Percentiles rank a stretch among this genome's conserved stretches.
Evolutionary conservation across 2,888 invertebrate species (phyloP).

Genomic region (Epinotia ramella): DNA sequence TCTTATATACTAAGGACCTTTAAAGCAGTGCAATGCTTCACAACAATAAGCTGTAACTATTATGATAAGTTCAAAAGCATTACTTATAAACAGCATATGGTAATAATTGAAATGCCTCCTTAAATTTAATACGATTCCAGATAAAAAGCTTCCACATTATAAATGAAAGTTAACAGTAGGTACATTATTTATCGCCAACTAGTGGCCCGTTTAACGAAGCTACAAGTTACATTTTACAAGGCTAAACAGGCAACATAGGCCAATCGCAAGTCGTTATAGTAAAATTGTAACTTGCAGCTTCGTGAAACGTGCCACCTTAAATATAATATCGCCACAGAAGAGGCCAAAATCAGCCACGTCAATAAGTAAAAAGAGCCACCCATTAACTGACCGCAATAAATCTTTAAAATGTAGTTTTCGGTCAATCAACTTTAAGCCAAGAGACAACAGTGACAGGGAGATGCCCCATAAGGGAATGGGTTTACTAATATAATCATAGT

Average conservation of each 20-base stretch:
- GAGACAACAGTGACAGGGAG: too few relatives aligned
- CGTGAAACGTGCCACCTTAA: background rate
- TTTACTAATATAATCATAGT: too few relatives aligned
- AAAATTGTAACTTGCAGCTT: too few relatives aligned
- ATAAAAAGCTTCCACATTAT: background rate
- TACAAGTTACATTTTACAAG: too few relatives aligned
- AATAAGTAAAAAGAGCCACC: background rate
- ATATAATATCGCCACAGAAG: background rate
- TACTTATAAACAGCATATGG: constrained; percentile 48
- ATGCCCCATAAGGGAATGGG: too few relatives aligned
- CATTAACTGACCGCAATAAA: background rate
- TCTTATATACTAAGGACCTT: constrained; percentile 65
- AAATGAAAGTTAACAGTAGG: background rate
- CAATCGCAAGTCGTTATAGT: too few relatives aligned
- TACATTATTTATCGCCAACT: background rate
- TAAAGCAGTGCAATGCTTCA: constrained; percentile 70
- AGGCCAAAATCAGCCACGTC: background rate
- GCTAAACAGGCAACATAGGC: background rate
- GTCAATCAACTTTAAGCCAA: background rate
- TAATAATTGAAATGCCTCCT: constrained; percentile 41
- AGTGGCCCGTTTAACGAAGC: too few relatives aligned
- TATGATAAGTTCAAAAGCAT: constrained; percentile 52
- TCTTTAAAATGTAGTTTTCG: background rate
- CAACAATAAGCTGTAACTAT: constrained; percentile 64
- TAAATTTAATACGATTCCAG: constrained; percentile 10